A percentile compares a stretch with the other conserved stretches of the same genome.
Evolutionary conservation across 2,888 invertebrate species (phyloP).

Genomic region (Orthosia gracilis): DNA sequence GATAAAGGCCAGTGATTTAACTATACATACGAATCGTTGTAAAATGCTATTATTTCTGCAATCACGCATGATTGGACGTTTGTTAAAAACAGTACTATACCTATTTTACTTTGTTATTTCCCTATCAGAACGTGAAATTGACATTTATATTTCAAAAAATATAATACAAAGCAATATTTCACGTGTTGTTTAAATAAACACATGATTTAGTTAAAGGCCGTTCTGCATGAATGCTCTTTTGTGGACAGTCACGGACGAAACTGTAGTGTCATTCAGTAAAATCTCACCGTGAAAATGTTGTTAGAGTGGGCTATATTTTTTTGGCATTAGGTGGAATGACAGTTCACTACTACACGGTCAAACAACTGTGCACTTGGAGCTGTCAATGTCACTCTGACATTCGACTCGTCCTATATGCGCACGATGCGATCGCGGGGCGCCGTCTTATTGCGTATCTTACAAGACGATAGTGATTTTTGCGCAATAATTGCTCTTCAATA

Average conservation of each 20-base stretch:
- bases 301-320: neutral
- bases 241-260: constrained; percentile 8
- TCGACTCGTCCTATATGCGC: no score
- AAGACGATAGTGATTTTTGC: no score
- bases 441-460: no score
- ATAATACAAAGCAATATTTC: neutral
- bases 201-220: constrained; percentile 3
- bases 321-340: no score
- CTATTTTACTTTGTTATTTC: neutral
- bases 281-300: neutral
- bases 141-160: constrained; percentile 8
- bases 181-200: neutral
- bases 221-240: neutral
- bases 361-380: no score
- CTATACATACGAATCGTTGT: neutral
- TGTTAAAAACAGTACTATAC: neutral
- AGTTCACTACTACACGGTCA: no score
- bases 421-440: no score
- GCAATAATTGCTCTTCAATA: no score
- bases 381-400: no score
- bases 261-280: neutral
- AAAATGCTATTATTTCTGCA: neutral
- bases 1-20: neutral
- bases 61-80: neutral
- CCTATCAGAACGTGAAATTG: neutral